These are phyloP conservation scores for Opisthocomus hoazin DNA, from an alignment of 2,113 vertebrate genomes.

Conservation along the genomic window DNA sequence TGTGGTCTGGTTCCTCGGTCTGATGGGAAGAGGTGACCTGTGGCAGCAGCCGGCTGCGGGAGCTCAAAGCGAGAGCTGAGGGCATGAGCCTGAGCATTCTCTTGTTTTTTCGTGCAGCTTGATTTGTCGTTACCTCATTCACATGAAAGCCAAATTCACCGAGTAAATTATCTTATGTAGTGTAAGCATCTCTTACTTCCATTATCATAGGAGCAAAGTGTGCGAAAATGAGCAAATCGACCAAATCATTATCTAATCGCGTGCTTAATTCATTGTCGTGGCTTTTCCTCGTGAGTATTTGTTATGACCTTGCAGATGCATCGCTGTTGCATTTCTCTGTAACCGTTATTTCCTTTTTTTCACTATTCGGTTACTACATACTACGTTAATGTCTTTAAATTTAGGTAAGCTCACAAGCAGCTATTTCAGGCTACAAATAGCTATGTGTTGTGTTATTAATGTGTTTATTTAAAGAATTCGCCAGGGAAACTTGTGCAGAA, in stretches of 20 bases:
- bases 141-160: background rate
- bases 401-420: background rate
- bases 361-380: background rate
- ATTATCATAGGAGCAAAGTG: background rate
- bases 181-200: background rate
- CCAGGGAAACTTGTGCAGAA: background rate
- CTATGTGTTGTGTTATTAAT: background rate
- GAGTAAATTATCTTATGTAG: background rate
- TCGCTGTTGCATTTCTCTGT: background rate
- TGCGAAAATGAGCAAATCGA: conserved; percentile 34
- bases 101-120: background rate
- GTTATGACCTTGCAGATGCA: background rate
- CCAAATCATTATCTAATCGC: background rate
- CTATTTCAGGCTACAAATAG: background rate
- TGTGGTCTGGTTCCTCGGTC: background rate
- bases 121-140: background rate
- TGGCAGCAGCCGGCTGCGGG: background rate
- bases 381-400: background rate
- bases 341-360: background rate
- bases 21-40: background rate
- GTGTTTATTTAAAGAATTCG: background rate
- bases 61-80: background rate
- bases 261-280: conserved; percentile 12
- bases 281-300: background rate
- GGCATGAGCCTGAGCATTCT: background rate